Evolutionary conservation across 2,888 invertebrate species (phyloP).

Genomic region (Neoaliturus tenellus): DNA sequence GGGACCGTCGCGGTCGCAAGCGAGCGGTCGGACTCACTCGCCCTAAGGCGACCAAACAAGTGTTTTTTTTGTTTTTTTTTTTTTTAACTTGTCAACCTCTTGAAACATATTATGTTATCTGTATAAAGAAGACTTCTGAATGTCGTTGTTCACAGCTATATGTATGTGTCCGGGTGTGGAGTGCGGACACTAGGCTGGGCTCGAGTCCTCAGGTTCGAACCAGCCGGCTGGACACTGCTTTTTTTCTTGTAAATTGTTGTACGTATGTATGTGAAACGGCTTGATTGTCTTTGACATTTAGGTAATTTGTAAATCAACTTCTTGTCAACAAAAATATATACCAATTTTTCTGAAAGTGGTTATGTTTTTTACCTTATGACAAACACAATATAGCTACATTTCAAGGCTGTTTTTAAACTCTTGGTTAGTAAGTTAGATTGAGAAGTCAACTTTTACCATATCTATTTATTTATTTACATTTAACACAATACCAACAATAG

Average conservation of each 20-base stretch:
- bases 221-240: conserved; percentile 36
- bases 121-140: conserved; percentile 42
- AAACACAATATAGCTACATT: conserved; percentile 27
- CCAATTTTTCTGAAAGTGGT: conserved; percentile 65
- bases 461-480: too few species aligned
- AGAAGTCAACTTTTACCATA: neutral
- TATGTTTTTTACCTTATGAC: conserved; percentile 59
- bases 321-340: conserved; percentile 66
- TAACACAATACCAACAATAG: too few species aligned
- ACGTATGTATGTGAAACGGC: conserved; percentile 64
- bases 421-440: neutral
- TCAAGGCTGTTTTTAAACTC: neutral
- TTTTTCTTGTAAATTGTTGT: conserved; percentile 61
- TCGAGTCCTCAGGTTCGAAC: neutral
- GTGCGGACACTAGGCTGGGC: conserved; percentile 10
- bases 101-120: conserved; percentile 41
- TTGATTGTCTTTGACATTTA: conserved; percentile 66
- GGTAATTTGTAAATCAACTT: conserved; percentile 67
- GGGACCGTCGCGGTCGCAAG: neutral
- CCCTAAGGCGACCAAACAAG: conserved; percentile 18
- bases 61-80: conserved; percentile 19
- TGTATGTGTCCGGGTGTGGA: conserved; percentile 42
- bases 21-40: conserved; percentile 24
- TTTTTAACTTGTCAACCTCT: conserved; percentile 31
- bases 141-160: conserved; percentile 43